Base-by-base conservation (phyloP, 2,113 vertebrate genomes). In the Anthoscopus minutus region DNA sequence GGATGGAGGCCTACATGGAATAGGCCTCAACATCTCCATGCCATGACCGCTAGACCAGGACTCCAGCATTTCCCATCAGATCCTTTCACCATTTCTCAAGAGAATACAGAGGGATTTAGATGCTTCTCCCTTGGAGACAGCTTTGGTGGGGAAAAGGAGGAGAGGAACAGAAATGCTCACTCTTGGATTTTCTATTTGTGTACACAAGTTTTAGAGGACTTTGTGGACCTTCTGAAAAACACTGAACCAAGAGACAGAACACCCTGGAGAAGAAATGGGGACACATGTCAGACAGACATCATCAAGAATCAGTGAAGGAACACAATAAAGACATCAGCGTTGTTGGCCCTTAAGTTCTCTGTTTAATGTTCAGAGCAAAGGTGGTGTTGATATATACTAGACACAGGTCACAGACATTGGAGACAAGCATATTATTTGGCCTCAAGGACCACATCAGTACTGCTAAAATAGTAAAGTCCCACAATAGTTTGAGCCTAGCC, bases 1-100 rank as follows among this genome's bases (percentile, higher is more conserved):
- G 9, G 0, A 0, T 24, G 24, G 7, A 65, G n/a, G n/a, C 3
- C 38, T 48, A 38, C 18, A 11, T 5, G 5, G 11, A 88, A 61
- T 27, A 88, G 40, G 45, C 14, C n/a, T 37, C 10, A 0, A 37
- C 50, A 84, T 5, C 37, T 85, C 54, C 53, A 22, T 57, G 35
- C 18, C 4, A 0, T 8, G 30, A 35, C n/a, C 35, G 18, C 21
- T 40, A 51, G 40, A 45, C 15, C 47, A 81, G 20, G 45, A 40
- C 10, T 37, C 28, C 0, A 1, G 20, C 31, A 60, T 10, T 25
- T 20, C 51, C 60, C 35, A 40, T 28, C 14, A 66, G 19, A 85
- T 20, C 33, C 17, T 56, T 89, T 64, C 30, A 71, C 28, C 15
- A 9, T 44, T 82, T 82, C 48, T 56, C n/a, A 64, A 71, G 44